Conservation (phyloP, 1,140 invertebrate species). For the Pararge aegeria region DNA sequence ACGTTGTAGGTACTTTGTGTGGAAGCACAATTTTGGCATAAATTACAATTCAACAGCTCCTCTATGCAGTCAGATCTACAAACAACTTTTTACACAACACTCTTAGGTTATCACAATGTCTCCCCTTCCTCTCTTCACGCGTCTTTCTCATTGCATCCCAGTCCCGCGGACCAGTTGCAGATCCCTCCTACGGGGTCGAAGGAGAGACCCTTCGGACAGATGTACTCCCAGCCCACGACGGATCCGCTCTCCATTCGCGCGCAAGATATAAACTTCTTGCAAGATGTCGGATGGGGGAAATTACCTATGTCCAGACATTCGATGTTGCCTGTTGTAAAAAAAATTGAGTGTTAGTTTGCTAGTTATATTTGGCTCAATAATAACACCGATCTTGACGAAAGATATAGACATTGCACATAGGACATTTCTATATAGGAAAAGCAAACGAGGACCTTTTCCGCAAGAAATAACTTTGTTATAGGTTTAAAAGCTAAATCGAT, state of each 20-base stretch:
- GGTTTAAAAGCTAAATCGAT: too few species aligned
- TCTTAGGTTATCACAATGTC: constrained; percentile 11
- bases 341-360: too few species aligned
- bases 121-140: constrained; percentile 22
- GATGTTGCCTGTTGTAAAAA: constrained; percentile 80
- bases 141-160: constrained; percentile 84
- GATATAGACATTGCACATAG: too few species aligned
- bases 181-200: constrained; percentile 94
- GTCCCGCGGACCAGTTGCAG: constrained; percentile 91
- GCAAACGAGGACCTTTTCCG: too few species aligned
- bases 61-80: constrained; percentile 6
- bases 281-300: constrained; percentile 92
- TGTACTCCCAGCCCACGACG: constrained; percentile 91
- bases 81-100: not conserved
- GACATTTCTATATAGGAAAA: too few species aligned
- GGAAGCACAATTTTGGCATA: not conserved
- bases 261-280: constrained; percentile 93
- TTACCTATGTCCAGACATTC: constrained; percentile 92
- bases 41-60: not conserved
- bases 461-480: too few species aligned
- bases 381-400: not conserved
- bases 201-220: constrained; percentile 89
- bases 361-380: too few species aligned
- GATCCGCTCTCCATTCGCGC: constrained; percentile 88
- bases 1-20: too few species aligned